Conservation (phyloP, 2,113 vertebrate genomes). For the Thunnus thynnus region DNA sequence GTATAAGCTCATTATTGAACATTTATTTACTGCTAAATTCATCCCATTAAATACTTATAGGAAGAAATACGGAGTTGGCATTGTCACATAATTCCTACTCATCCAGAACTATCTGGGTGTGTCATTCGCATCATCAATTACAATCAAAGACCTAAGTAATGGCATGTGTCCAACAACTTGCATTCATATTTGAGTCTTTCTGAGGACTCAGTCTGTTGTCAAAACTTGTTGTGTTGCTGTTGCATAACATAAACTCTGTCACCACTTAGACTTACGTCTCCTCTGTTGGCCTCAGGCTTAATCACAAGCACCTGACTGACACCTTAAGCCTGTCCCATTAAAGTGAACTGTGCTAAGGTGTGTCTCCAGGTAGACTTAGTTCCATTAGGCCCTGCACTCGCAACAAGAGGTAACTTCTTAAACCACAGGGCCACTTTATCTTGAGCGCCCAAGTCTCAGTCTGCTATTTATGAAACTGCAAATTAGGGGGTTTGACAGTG, state of each 20-base stretch:
- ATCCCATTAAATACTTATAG: constrained; percentile 36
- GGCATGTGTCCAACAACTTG: constrained; percentile 8
- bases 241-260: constrained; percentile 65
- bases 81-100: not conserved
- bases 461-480: constrained; percentile 81
- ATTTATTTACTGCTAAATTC: constrained; percentile 26
- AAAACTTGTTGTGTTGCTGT: constrained; percentile 54
- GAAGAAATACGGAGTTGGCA: constrained; percentile 5
- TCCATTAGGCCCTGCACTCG: constrained; percentile 61
- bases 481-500: constrained; percentile 79
- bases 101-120: not conserved
- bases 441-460: constrained; percentile 68
- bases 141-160: constrained; percentile 23
- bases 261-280: constrained; percentile 25
- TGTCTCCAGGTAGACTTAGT: constrained; percentile 73
- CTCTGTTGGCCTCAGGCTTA: constrained; percentile 31
- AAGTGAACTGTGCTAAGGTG: constrained; percentile 69
- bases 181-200: not conserved
- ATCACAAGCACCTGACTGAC: constrained; percentile 66
- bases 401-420: constrained; percentile 45
- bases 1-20: constrained; percentile 24
- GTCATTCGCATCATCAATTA: constrained; percentile 11
- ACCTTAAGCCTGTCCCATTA: constrained; percentile 63
- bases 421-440: constrained; percentile 70
- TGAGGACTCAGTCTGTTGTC: constrained; percentile 22